phyloP scores from a whole-genome alignment of 64 coral and sea anemone species.

The Porites australiensis region DNA sequence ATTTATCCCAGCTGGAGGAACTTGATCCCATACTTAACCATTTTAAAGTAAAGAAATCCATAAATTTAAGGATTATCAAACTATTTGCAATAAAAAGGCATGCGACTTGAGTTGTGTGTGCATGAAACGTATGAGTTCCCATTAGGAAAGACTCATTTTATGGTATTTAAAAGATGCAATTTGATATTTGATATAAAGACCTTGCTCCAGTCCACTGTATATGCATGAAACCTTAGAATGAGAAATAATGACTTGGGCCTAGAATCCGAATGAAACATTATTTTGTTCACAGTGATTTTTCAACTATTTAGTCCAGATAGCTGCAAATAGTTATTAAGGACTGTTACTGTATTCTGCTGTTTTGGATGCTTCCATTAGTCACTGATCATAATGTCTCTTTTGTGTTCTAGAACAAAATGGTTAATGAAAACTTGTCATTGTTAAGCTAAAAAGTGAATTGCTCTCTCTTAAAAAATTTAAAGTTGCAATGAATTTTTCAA shows the following conservation, averaged over 20 bases:
- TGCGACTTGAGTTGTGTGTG: no score
- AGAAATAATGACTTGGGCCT: background rate
- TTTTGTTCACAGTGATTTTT: background rate
- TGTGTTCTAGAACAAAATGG: background rate
- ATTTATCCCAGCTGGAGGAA: no score
- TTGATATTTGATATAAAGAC: no score
- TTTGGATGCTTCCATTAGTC: background rate
- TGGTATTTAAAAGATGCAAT: no score
- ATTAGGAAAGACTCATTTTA: no score
- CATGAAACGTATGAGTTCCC: no score
- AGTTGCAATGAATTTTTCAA: background rate
- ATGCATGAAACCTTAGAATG: background rate
- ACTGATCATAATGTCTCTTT: background rate
- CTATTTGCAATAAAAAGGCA: no score
- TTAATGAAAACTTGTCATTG: background rate
- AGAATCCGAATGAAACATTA: background rate
- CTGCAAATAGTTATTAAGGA: background rate
- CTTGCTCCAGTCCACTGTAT: no score
- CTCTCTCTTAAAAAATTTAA: background rate
- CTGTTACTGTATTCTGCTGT: conserved; percentile 17
- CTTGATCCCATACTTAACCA: no score
- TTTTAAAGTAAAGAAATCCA: no score
- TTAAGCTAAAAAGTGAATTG: background rate
- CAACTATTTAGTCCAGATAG: background rate
- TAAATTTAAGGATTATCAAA: no score